Evolutionary conservation across 2,888 invertebrate species (phyloP).

Genomic region (Itoplectis maculator): DNA sequence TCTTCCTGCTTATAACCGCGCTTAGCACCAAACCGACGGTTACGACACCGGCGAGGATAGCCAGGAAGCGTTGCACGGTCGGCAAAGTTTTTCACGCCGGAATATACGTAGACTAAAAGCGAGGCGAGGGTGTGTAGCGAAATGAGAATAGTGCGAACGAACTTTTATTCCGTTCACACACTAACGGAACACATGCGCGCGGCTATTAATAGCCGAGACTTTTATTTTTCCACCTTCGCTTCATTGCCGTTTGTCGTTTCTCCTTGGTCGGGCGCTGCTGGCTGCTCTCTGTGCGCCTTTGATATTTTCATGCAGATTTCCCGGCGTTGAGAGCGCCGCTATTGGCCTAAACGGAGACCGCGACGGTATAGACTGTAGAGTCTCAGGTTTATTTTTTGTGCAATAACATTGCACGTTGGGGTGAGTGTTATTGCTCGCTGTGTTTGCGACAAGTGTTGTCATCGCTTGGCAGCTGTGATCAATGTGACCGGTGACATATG

Average conservation of each 20-base stretch:
- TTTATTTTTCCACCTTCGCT: slow-evolving; percentile 4
- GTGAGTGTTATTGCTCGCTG: too few species aligned
- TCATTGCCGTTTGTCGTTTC: not conserved
- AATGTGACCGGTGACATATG: too few species aligned
- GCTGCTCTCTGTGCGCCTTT: not conserved
- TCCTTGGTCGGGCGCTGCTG: not conserved
- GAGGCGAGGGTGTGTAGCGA: not conserved
- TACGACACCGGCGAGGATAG: not conserved
- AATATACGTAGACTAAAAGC: not conserved
- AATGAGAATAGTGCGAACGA: slow-evolving; percentile 27
- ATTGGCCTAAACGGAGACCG: too few species aligned
- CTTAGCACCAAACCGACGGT: not conserved
- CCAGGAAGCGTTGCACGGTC: not conserved
- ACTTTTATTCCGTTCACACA: slow-evolving; percentile 9
- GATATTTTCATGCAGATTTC: slow-evolving; percentile 4
- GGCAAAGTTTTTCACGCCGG: not conserved
- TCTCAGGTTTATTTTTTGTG: too few species aligned
- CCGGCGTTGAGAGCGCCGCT: too few species aligned
- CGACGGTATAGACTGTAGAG: too few species aligned
- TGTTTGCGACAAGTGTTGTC: too few species aligned
- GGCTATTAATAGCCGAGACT: slow-evolving; percentile 17
- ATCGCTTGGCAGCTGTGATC: too few species aligned
- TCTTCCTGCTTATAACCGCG: not conserved
- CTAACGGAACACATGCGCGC: not conserved
- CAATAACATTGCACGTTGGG: too few species aligned